Evolutionary conservation across 2,113 vertebrate genomes (phyloP).

Genomic region (Caranx melampygus): DNA sequence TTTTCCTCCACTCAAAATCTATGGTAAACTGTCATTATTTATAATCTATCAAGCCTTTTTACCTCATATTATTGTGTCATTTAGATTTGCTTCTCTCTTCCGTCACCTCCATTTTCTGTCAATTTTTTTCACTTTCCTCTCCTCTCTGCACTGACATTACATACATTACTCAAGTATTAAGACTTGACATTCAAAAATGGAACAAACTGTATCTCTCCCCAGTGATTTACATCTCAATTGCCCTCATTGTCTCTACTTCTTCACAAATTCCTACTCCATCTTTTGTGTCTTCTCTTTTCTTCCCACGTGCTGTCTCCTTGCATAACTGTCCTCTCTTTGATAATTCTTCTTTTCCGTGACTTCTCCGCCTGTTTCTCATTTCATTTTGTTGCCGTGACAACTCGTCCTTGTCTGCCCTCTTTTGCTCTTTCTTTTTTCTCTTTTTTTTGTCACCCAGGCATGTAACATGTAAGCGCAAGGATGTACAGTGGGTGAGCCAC

Average conservation of each 20-base stretch:
- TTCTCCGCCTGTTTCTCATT: neutral
- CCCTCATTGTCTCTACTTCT: neutral
- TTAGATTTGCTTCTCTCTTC: too few species aligned
- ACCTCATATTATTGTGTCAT: neutral
- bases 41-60: too few species aligned
- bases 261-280: neutral
- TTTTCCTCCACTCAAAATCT: too few species aligned
- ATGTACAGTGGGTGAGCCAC: neutral
- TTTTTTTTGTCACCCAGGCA: neutral
- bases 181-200: neutral
- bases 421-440: neutral
- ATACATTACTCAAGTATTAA: neutral
- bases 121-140: neutral
- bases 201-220: too few species aligned
- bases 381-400: conserved; percentile 32
- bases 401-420: conserved; percentile 39
- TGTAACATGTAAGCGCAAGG: conserved; percentile 17
- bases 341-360: neutral
- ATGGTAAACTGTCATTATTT: too few species aligned
- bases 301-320: neutral
- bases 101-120: neutral
- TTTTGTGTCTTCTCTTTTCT: neutral
- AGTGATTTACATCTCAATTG: neutral
- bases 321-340: neutral
- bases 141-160: too few species aligned